phyloP scores from a whole-genome alignment of 2,888 invertebrate species.

The Exephanes ischioxanthus region DNA sequence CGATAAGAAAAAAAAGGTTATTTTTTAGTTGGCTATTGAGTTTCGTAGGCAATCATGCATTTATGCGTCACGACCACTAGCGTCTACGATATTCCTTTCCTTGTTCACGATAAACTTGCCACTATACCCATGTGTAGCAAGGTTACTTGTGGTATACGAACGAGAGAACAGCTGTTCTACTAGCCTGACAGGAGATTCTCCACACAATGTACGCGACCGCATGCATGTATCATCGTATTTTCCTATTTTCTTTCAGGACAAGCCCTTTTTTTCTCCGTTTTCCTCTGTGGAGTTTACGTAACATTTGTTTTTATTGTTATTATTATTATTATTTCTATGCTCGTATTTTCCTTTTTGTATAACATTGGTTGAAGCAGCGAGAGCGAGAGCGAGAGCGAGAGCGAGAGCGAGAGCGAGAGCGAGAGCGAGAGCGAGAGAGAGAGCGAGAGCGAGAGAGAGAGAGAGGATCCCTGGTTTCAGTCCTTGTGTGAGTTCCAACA shows the following conservation, averaged over 20 bases:
- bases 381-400: no score
- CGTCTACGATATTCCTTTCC: conserved; percentile 9
- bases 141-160: background rate
- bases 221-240: conserved; percentile 7
- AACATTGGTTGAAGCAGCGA: background rate
- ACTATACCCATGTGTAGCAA: background rate
- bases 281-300: background rate
- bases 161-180: conserved; percentile 47
- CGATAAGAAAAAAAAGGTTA: no score
- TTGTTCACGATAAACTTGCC: conserved; percentile 38
- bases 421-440: no score
- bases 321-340: background rate
- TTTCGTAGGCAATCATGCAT: background rate
- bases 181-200: conserved; percentile 7
- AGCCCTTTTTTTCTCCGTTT: background rate
- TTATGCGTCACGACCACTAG: conserved; percentile 24
- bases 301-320: background rate
- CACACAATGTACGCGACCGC: conserved; percentile 1
- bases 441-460: background rate
- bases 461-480: conserved; percentile 20
- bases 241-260: conserved; percentile 48
- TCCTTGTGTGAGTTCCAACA: conserved; percentile 51
- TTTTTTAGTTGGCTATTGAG: background rate
- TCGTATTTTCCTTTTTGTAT: background rate
- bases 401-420: background rate